Evolutionary conservation across 2,113 vertebrate species (phyloP).

Genomic region (Notarius quadriscutis): DNA sequence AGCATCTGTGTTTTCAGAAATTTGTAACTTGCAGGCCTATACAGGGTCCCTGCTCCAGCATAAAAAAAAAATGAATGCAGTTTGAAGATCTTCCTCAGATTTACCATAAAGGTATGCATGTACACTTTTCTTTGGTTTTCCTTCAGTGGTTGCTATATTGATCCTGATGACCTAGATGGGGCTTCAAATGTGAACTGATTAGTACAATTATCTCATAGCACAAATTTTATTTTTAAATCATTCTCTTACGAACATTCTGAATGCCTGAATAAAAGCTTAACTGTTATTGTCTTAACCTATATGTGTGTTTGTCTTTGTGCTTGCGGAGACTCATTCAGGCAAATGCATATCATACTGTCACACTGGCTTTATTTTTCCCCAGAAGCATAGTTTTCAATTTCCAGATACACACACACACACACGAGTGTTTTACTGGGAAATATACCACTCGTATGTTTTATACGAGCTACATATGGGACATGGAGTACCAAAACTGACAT

Average conservation of each 20-base stretch:
- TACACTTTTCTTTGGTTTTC: neutral
- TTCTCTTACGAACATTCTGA: neutral
- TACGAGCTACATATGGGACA: too few relatives aligned
- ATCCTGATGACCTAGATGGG: neutral
- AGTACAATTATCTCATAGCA: neutral
- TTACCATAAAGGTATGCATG: slow-evolving; percentile 17
- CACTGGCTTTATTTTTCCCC: neutral
- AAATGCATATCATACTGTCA: neutral
- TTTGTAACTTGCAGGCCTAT: neutral
- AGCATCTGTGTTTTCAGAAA: slow-evolving; percentile 1
- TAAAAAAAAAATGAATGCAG: neutral
- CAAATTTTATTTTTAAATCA: neutral
- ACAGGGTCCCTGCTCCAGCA: neutral
- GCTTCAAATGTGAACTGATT: neutral
- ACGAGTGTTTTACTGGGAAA: too few relatives aligned
- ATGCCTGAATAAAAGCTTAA: neutral
- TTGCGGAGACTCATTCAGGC: neutral
- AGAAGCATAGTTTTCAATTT: neutral
- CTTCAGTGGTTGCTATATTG: neutral
- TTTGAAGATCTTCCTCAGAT: neutral
- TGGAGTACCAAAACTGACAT: too few relatives aligned
- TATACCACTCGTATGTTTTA: too few relatives aligned
- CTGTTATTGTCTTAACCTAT: neutral
- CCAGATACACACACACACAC: too few relatives aligned
- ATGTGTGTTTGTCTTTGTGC: neutral